Evolutionary conservation across 2,113 vertebrate species (phyloP).

Genomic region (Steatornis caripensis): DNA sequence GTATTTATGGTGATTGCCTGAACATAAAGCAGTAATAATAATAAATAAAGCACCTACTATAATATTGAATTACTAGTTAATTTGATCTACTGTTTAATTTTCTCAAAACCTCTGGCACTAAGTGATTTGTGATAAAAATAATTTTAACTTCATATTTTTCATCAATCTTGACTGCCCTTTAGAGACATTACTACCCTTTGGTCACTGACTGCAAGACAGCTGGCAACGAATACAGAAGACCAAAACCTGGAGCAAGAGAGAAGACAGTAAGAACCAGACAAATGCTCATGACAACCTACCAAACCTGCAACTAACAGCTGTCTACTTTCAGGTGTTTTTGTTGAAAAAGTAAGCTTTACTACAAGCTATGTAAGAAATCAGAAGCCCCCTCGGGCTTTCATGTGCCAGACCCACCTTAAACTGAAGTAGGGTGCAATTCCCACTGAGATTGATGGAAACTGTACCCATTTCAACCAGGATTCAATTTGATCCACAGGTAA

Average conservation of each 20-base stretch:
- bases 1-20: background rate
- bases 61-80: slow-evolving; percentile 24
- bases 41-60: background rate
- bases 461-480: background rate
- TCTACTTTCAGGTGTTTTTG: background rate
- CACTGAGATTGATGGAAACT: background rate
- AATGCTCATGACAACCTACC: background rate
- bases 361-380: background rate
- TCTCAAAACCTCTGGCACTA: background rate
- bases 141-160: background rate
- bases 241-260: background rate
- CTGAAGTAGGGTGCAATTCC: background rate
- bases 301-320: background rate
- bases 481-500: background rate
- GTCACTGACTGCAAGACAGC: background rate
- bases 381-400: background rate
- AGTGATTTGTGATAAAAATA: slow-evolving; percentile 10
- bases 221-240: background rate
- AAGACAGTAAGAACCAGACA: background rate
- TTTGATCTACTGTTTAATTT: background rate
- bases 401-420: background rate
- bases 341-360: background rate
- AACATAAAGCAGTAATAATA: background rate
- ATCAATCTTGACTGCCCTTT: background rate
- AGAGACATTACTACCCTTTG: background rate